A percentile compares a stretch with the other conserved stretches of the same genome.
phyloP scores from a whole-genome alignment of 2,888 invertebrate genomes.

The Hermaeophaga mercurialis region DNA sequence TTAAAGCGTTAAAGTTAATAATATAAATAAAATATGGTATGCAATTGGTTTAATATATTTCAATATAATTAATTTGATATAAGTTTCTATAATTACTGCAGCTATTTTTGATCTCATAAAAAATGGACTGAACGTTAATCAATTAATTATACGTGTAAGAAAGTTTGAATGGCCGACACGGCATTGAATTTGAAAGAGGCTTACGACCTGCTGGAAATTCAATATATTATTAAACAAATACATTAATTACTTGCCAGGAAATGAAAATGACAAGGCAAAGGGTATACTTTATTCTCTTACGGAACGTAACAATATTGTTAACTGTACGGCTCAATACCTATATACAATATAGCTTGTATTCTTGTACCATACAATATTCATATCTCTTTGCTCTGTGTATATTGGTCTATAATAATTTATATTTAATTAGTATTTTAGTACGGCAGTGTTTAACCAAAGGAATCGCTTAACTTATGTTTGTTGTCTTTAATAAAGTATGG shows the following conservation, averaged over 20 bases:
- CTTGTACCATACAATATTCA: constrained; percentile 33
- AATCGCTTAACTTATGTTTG: constrained; percentile 41
- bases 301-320: constrained; percentile 26
- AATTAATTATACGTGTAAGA: constrained; percentile 22
- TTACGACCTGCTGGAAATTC: constrained; percentile 28
- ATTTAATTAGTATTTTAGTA: constrained; percentile 42
- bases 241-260: constrained; percentile 37
- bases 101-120: constrained; percentile 7
- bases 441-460: constrained; percentile 40
- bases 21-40: too few species aligned
- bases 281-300: constrained; percentile 34
- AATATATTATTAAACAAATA: constrained; percentile 39
- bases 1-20: too few species aligned
- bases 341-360: constrained; percentile 14
- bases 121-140: constrained; percentile 11
- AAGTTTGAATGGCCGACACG: constrained; percentile 20
- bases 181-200: constrained; percentile 21
- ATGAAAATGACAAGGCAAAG: constrained; percentile 35
- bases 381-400: constrained; percentile 35
- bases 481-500: constrained; percentile 43
- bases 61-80: too few species aligned
- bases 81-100: constrained; percentile 12
- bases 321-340: constrained; percentile 13
- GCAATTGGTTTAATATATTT: too few species aligned
- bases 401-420: constrained; percentile 40